phyloP scores from a whole-genome alignment of 1,140 invertebrate species.

The Papilio glaucus region DNA sequence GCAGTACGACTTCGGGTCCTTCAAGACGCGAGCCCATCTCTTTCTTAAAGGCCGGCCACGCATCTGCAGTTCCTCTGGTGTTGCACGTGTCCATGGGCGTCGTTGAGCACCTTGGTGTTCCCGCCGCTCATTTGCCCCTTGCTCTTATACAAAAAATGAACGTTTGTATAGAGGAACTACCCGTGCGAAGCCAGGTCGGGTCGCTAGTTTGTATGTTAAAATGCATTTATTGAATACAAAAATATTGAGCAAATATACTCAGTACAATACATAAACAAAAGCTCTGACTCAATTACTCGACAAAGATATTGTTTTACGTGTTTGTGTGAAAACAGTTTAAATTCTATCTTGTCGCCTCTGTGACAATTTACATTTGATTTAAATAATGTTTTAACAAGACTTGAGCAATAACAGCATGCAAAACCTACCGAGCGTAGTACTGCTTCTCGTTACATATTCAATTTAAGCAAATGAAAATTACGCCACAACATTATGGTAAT shows the following conservation, averaged over 20 bases:
- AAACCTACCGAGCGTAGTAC: constrained; percentile 26
- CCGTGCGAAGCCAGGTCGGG: no score
- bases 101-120: no score
- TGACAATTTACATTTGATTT: constrained; percentile 35
- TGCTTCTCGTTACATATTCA: constrained; percentile 32
- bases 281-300: neutral
- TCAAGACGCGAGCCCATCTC: no score
- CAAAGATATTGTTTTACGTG: neutral
- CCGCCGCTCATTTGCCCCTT: no score
- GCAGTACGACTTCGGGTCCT: no score
- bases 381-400: constrained; percentile 35
- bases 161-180: no score
- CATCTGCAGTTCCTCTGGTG: no score
- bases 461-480: constrained; percentile 26
- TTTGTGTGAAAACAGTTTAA: neutral
- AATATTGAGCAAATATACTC: neutral
- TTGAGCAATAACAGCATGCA: constrained; percentile 27
- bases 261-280: neutral
- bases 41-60: no score
- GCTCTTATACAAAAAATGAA: no score
- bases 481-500: constrained; percentile 19
- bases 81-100: no score
- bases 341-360: constrained; percentile 6
- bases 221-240: neutral
- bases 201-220: no score